Conservation (phyloP, 1,140 invertebrate species). For the Akabosia matsudoensis region DNA sequence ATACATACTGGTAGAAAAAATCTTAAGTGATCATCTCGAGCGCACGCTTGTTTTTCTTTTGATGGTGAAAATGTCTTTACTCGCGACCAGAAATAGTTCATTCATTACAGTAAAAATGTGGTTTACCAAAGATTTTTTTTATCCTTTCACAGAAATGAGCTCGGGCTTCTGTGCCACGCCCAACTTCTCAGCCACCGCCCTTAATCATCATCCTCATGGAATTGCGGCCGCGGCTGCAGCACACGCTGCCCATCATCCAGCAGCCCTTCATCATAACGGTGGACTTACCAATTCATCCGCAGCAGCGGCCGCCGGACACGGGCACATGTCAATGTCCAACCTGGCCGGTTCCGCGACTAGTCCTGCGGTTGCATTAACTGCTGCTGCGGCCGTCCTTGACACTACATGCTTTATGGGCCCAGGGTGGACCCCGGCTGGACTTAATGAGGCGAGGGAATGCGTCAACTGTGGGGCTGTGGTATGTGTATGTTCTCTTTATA, state of each 20-base stretch:
- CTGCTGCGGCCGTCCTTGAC: conserved; percentile 43
- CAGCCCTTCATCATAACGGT: conserved; percentile 36
- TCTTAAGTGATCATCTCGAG: too few species aligned
- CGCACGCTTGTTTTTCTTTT: too few species aligned
- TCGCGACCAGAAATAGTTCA: too few species aligned
- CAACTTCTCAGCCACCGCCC: conserved; percentile 42
- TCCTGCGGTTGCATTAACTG: conserved; percentile 40
- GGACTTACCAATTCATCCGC: not conserved
- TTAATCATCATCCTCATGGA: conserved; percentile 40
- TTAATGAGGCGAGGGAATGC: conserved; percentile 45
- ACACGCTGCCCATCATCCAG: conserved; percentile 36
- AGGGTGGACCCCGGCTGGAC: not conserved
- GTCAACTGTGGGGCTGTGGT: conserved; percentile 24
- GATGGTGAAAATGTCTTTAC: too few species aligned
- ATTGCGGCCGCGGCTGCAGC: conserved; percentile 33
- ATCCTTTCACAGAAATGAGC: conserved; percentile 42
- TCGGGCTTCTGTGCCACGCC: conserved; percentile 44
- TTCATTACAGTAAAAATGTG: too few species aligned
- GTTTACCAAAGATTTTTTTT: conserved; percentile 1
- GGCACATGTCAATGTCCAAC: conserved; percentile 31
- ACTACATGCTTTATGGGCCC: conserved; percentile 45
- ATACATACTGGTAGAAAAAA: too few species aligned
- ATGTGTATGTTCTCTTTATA: not conserved
- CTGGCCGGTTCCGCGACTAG: conserved; percentile 23
- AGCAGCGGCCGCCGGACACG: not conserved